Conservation (phyloP, 2,888 invertebrate species). For the Poecilobothrus nobilitatus region DNA sequence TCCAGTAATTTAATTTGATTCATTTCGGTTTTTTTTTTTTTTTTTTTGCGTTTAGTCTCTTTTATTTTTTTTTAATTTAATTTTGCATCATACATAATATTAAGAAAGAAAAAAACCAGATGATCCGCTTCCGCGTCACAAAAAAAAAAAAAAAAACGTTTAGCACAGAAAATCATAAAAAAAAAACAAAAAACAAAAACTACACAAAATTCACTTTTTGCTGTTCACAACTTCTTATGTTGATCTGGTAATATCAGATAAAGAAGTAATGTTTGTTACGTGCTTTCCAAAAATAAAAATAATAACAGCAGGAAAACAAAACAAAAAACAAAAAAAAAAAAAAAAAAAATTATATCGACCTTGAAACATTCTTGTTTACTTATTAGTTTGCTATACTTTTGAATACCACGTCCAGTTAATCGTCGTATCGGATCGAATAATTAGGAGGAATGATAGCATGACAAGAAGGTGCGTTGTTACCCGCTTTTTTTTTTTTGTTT, state of each 20-base stretch:
- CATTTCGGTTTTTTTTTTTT: no score
- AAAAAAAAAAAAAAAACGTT: background rate
- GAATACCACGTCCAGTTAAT: background rate
- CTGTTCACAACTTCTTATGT: background rate
- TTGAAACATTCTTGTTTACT: background rate
- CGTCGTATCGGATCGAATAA: background rate
- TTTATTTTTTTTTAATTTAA: background rate
- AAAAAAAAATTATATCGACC: background rate
- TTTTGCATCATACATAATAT: background rate
- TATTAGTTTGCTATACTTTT: background rate
- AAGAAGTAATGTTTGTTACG: background rate
- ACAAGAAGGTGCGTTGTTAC: background rate
- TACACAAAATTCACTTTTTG: background rate
- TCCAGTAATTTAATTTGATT: background rate
- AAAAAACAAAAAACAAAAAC: background rate
- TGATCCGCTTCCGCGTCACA: background rate
- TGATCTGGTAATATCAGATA: no score
- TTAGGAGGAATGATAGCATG: background rate
- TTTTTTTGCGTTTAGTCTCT: no score
- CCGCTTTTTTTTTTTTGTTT: no score
- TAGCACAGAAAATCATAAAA: background rate
- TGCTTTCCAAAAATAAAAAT: background rate
- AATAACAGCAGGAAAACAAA: background rate
- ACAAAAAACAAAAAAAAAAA: background rate
- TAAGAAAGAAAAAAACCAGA: background rate